Evolutionary conservation across 1,140 invertebrate species (phyloP).

Genomic region (Phymorhynchus buccinoides): DNA sequence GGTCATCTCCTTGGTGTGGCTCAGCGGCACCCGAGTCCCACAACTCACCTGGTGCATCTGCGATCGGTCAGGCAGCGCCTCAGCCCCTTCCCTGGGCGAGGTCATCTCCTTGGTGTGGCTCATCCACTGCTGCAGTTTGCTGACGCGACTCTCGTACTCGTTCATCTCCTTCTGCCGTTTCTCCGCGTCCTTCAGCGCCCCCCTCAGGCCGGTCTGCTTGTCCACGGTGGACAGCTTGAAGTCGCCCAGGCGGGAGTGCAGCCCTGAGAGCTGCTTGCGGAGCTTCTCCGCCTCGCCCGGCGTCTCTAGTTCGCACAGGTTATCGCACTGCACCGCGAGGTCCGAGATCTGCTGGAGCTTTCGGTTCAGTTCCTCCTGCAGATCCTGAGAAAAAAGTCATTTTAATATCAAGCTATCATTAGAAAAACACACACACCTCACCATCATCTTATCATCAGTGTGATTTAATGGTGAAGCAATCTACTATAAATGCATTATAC

Average conservation of each 20-base stretch:
- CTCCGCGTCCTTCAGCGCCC: slow-evolving; percentile 74
- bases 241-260: slow-evolving; percentile 74
- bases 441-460: too few relatives aligned
- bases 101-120: slow-evolving; percentile 79
- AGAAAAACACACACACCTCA: too few relatives aligned
- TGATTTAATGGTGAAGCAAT: too few relatives aligned
- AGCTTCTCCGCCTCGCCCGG: slow-evolving; percentile 72
- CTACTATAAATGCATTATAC: too few relatives aligned
- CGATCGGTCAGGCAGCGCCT: slow-evolving; percentile 72
- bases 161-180: slow-evolving; percentile 82
- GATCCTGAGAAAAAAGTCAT: slow-evolving; percentile 65
- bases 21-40: too few relatives aligned
- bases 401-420: too few relatives aligned
- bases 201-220: slow-evolving; percentile 74
- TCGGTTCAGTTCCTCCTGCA: slow-evolving; percentile 77
- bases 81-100: slow-evolving; percentile 61
- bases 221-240: slow-evolving; percentile 64
- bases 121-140: slow-evolving; percentile 80
- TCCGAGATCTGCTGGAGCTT: slow-evolving; percentile 78
- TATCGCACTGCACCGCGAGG: slow-evolving; percentile 76
- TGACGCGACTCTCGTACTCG: slow-evolving; percentile 85
- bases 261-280: slow-evolving; percentile 76
- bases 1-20: slow-evolving; percentile 79
- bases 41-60: slow-evolving; percentile 73
- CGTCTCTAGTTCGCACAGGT: slow-evolving; percentile 72